phyloP scores from a whole-genome alignment of 2,797 vertebrate species.

The Myotis vivesi region DNA sequence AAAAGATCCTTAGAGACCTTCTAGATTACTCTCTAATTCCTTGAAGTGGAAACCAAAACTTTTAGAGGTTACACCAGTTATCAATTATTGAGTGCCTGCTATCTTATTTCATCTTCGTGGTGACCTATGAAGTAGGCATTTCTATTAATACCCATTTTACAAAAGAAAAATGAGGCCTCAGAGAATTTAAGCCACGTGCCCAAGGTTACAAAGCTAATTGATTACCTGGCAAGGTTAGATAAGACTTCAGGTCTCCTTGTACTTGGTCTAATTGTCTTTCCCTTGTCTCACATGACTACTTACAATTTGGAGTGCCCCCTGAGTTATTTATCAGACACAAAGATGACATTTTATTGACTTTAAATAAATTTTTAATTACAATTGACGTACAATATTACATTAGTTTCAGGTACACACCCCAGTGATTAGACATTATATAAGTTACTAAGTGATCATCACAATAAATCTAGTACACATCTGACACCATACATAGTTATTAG shows the following conservation, averaged over 20 bases:
- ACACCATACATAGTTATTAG: not conserved
- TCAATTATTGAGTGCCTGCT: not conserved
- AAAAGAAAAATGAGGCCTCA: not conserved
- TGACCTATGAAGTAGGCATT: not conserved
- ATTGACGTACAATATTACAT: not conserved
- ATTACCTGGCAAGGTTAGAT: not conserved
- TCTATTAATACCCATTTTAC: conserved; percentile 25
- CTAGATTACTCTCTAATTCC: not conserved
- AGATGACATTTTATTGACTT: not conserved
- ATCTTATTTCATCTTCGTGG: not conserved
- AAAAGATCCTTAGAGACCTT: not conserved
- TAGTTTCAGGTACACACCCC: not conserved
- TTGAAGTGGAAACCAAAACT: not conserved
- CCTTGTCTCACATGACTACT: not conserved
- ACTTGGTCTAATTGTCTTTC: not conserved
- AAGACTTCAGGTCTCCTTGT: not conserved
- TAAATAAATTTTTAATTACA: not conserved
- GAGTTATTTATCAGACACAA: conserved; percentile 2
- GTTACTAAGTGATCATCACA: not conserved
- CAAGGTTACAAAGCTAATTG: not conserved
- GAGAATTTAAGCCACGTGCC: not conserved
- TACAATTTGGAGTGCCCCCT: not conserved
- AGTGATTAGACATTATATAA: not conserved
- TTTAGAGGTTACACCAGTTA: not conserved
- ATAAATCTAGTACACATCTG: not conserved